Conservation (phyloP, 2,888 invertebrate genomes). For the Idaea aversata region DNA sequence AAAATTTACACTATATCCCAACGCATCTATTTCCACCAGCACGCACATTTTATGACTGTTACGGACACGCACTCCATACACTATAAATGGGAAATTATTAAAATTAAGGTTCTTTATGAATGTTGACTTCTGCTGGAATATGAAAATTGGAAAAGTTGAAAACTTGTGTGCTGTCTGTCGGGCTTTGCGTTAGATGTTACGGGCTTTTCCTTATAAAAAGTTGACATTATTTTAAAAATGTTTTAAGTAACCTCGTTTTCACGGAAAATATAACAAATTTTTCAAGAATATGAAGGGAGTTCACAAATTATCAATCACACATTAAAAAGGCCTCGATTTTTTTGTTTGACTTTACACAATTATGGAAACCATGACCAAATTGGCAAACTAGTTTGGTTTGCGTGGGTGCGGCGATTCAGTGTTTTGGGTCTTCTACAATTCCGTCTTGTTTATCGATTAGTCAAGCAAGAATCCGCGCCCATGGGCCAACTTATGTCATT, state of each 20-base stretch:
- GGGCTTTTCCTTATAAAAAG: constrained; percentile 16
- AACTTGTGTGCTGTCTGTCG: constrained; percentile 36
- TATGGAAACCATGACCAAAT: constrained; percentile 60
- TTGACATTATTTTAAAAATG: no score
- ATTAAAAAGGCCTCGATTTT: constrained; percentile 30
- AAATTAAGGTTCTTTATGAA: constrained; percentile 59
- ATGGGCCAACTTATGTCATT: constrained; percentile 80
- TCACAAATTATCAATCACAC: background rate
- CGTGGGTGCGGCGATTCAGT: constrained; percentile 64
- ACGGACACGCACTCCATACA: constrained; percentile 61
- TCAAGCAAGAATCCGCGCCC: constrained; percentile 75
- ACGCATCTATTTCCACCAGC: constrained; percentile 61
- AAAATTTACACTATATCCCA: constrained; percentile 64
- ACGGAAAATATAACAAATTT: no score
- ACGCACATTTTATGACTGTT: constrained; percentile 64
- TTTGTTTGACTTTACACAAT: constrained; percentile 39
- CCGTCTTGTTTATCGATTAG: constrained; percentile 76
- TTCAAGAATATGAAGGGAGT: no score
- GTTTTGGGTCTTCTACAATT: constrained; percentile 64
- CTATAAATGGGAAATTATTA: constrained; percentile 63
- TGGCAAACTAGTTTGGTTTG: constrained; percentile 53
- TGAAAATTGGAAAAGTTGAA: constrained; percentile 60
- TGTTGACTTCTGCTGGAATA: constrained; percentile 50
- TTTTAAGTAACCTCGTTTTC: no score
- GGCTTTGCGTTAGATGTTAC: constrained; percentile 33